These are phyloP conservation scores for Cryptomyrus ogoouensis DNA, from an alignment of 2,113 vertebrate genomes.

Conservation along the genomic window DNA sequence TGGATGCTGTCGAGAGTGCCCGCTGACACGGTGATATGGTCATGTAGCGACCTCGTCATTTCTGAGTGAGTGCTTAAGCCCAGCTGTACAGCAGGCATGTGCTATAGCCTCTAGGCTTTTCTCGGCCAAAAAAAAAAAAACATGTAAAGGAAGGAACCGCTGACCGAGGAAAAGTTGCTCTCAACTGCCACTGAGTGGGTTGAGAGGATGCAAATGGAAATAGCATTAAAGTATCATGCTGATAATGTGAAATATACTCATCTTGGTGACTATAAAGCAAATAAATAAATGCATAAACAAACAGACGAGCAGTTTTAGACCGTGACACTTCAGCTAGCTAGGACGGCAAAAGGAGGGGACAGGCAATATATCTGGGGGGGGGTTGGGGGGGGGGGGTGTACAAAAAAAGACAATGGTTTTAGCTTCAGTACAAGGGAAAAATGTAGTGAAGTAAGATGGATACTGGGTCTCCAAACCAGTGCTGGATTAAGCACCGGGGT, in stretches of 20 bases:
- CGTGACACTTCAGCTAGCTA: background rate
- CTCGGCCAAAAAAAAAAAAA: background rate
- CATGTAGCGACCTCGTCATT: background rate
- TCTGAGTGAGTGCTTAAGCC: background rate
- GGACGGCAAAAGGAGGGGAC: background rate
- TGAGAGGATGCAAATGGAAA: background rate
- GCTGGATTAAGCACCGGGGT: background rate
- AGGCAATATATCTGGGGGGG: background rate
- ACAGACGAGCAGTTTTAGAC: background rate
- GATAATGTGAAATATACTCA: background rate
- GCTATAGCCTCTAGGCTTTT: background rate
- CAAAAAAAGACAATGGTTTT: background rate
- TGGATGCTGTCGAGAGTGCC: background rate
- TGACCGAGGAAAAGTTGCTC: background rate
- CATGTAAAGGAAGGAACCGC: background rate
- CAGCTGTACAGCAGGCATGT: background rate
- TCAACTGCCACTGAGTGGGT: background rate
- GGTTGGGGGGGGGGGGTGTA: background rate
- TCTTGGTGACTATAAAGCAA: background rate
- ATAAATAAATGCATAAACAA: conserved; percentile 25
- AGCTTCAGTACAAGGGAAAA: no score
- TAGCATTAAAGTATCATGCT: background rate
- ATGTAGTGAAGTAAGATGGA: background rate
- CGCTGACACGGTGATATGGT: background rate
- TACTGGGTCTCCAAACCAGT: background rate